phyloP scores from a whole-genome alignment of 2,888 invertebrate genomes.

The Epirrhoe alternata region DNA sequence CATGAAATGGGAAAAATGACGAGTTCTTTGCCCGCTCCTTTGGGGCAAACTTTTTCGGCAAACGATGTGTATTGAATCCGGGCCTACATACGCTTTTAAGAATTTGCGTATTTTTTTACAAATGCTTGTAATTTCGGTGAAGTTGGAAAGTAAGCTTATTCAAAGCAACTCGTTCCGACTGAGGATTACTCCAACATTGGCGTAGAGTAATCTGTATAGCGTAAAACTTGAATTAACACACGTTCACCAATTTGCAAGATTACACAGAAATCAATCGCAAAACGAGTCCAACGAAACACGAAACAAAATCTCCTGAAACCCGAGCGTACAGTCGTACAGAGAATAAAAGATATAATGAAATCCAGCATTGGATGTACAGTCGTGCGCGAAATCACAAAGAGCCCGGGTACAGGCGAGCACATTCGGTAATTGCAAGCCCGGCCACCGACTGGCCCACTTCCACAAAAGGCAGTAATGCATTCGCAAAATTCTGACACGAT shows the following conservation, averaged over 20 bases:
- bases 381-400: conserved; percentile 59
- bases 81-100: conserved; percentile 14
- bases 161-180: not conserved
- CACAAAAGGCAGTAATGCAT: conserved; percentile 62
- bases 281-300: conserved; percentile 46
- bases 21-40: conserved; percentile 34
- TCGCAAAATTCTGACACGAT: conserved; percentile 57
- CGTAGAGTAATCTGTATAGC: not conserved
- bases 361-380: conserved; percentile 44
- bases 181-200: not conserved
- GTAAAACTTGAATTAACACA: conserved; percentile 8
- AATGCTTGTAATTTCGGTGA: not conserved
- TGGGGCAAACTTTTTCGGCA: conserved; percentile 37
- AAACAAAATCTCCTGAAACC: conserved; percentile 54
- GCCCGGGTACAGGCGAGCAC: conserved; percentile 51
- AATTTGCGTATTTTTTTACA: conserved; percentile 14
- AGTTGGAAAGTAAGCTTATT: not conserved
- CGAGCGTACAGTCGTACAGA: conserved; percentile 44
- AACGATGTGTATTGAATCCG: conserved; percentile 35
- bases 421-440: conserved; percentile 61
- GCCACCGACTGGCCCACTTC: conserved; percentile 57
- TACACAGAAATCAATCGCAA: conserved; percentile 42
- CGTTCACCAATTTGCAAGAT: conserved; percentile 37
- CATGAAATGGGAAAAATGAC: conserved; percentile 44
- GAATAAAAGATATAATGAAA: conserved; percentile 50